Conservation (phyloP, 2,888 invertebrate species). For the Anoplius nigerrimus region DNA sequence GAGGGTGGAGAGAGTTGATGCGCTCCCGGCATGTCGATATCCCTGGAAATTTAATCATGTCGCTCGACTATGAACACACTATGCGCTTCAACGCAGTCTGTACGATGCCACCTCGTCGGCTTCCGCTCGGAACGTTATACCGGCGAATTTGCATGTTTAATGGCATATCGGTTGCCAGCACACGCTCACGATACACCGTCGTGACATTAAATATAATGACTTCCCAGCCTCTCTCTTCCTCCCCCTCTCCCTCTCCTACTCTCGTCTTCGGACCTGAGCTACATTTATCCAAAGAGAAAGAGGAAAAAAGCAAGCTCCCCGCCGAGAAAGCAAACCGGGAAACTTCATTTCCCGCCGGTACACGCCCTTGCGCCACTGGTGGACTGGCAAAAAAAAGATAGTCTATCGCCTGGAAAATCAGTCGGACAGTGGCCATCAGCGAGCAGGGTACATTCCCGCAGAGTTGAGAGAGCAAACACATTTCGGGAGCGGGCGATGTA, state of each 20-base stretch:
- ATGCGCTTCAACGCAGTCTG: slow-evolving; percentile 40
- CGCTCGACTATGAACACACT: slow-evolving; percentile 56
- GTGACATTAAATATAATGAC: slow-evolving; percentile 58
- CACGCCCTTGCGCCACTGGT: no score
- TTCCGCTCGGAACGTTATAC: slow-evolving; percentile 61
- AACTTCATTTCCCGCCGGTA: neutral
- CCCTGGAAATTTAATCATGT: slow-evolving; percentile 68
- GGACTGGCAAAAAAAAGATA: no score
- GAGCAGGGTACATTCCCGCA: slow-evolving; percentile 21
- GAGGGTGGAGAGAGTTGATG: slow-evolving; percentile 48
- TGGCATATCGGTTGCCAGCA: slow-evolving; percentile 61
- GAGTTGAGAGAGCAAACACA: slow-evolving; percentile 18
- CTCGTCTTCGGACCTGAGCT: neutral
- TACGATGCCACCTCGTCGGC: slow-evolving; percentile 40
- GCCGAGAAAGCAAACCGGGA: neutral
- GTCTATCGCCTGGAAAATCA: no score
- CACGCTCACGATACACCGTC: slow-evolving; percentile 42
- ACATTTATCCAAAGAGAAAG: neutral
- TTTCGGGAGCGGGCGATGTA: slow-evolving; percentile 15
- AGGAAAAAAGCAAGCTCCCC: neutral
- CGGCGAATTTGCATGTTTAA: slow-evolving; percentile 68
- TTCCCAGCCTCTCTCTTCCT: neutral
- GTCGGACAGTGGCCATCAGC: neutral
- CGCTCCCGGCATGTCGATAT: slow-evolving; percentile 68
- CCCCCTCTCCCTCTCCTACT: neutral